Conservation (phyloP, 2,797 vertebrate species). For the Argyrosomus regius region DNA sequence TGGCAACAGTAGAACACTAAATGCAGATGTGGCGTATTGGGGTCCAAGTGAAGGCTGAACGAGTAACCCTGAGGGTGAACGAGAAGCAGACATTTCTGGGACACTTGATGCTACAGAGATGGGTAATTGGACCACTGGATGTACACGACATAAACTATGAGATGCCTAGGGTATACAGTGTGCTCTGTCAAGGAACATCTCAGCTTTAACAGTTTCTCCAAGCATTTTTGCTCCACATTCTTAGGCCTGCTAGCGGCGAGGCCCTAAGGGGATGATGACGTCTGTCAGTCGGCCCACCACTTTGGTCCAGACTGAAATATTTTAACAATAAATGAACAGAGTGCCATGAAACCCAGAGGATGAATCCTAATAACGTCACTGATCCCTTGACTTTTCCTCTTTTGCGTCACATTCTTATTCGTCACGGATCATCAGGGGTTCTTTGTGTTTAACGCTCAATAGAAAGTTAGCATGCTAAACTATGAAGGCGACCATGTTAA, state of each 20-base stretch:
- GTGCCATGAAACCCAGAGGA: slow-evolving; percentile 10
- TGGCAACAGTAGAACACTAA: slow-evolving; percentile 39
- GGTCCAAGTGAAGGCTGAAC: slow-evolving; percentile 51
- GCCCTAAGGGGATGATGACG: slow-evolving; percentile 2
- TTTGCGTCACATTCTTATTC: background rate
- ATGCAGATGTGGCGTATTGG: slow-evolving; percentile 61
- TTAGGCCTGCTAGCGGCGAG: background rate
- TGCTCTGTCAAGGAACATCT: slow-evolving; percentile 65
- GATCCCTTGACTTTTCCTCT: background rate
- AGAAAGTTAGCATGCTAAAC: background rate
- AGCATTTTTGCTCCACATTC: slow-evolving; percentile 64
- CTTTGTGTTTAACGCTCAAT: background rate
- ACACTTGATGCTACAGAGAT: slow-evolving; percentile 72
- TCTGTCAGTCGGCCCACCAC: background rate
- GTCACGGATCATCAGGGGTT: no score
- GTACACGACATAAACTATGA: slow-evolving; percentile 56
- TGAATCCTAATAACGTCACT: background rate
- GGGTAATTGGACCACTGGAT: slow-evolving; percentile 75
- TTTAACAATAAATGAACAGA: slow-evolving; percentile 17
- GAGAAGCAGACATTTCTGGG: slow-evolving; percentile 74
- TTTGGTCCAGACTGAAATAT: slow-evolving; percentile 21
- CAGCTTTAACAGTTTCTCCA: slow-evolving; percentile 57
- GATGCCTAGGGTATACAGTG: slow-evolving; percentile 53
- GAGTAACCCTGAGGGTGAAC: slow-evolving; percentile 57
- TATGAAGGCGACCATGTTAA: background rate